Percentiles rank a stretch among this genome's conserved stretches.
These are phyloP conservation scores for Dysdera silvatica DNA, from an alignment of 1,140 invertebrate genomes.

Conservation along the genomic window DNA sequence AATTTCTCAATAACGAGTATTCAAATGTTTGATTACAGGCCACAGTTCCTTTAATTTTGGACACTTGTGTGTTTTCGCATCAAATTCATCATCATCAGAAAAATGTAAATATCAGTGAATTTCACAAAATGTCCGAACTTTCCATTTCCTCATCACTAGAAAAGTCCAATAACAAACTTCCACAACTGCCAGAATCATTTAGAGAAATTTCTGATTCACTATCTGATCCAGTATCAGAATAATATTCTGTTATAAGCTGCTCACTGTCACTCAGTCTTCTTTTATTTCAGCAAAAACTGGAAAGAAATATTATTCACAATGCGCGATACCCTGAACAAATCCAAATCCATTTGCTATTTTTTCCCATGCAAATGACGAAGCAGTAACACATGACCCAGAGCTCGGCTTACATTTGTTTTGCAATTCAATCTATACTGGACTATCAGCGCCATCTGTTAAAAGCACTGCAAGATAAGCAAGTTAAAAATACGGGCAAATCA, in stretches of 20 bases:
- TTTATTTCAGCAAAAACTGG: background rate
- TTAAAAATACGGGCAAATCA: too few species aligned
- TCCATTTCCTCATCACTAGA: slow-evolving; percentile 12
- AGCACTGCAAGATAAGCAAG: too few species aligned
- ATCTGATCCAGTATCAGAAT: slow-evolving; percentile 1
- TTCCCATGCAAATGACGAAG: too few species aligned
- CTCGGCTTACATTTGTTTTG: too few species aligned
- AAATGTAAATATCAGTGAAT: slow-evolving; percentile 3
- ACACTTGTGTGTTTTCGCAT: slow-evolving; percentile 5
- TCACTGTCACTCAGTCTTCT: background rate
- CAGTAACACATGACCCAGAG: too few species aligned
- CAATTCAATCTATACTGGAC: too few species aligned
- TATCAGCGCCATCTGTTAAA: too few species aligned
- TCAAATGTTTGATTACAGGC: slow-evolving; percentile 5
- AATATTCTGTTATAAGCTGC: background rate
- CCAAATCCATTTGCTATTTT: too few species aligned
- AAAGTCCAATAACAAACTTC: slow-evolving; percentile 2
- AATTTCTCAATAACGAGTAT: background rate
- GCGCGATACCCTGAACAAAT: too few species aligned
- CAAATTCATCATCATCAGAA: background rate
- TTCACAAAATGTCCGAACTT: slow-evolving; percentile 10
- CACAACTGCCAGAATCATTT: slow-evolving; percentile 7
- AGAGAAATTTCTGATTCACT: background rate
- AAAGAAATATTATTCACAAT: too few species aligned
- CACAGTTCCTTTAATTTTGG: slow-evolving; percentile 9